Percentiles rank a stretch among this genome's conserved stretches.
Conservation (phyloP, 2,797 vertebrate species). For the Ciconia nigra region DNA sequence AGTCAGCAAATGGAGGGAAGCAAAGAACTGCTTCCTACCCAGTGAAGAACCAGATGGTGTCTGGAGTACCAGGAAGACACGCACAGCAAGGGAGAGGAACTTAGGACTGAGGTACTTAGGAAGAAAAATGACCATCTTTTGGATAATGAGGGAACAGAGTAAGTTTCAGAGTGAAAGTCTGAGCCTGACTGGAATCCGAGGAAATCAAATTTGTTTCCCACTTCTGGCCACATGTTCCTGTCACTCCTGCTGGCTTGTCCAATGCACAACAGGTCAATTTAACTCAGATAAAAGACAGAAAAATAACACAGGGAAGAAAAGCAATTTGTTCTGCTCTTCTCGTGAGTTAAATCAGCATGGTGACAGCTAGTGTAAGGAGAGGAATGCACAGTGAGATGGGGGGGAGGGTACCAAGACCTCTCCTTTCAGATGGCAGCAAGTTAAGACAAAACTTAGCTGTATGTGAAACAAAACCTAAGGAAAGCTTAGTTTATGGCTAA, state of each 20-base stretch:
- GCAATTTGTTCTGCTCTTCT: background rate
- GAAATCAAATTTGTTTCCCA: background rate
- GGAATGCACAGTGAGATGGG: background rate
- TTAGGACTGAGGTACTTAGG: fast-evolving
- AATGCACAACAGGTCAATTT: background rate
- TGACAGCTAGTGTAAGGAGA: background rate
- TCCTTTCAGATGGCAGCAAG: background rate
- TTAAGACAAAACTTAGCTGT: background rate
- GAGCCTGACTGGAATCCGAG: background rate
- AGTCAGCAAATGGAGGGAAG: background rate
- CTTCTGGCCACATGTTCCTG: background rate
- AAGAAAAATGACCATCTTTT: background rate
- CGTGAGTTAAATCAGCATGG: background rate
- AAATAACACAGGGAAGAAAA: background rate
- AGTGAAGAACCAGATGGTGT: background rate
- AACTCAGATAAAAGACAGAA: background rate
- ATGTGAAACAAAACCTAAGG: background rate
- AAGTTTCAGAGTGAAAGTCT: background rate
- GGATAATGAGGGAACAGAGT: background rate
- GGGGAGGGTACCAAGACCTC: background rate
- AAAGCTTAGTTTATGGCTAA: background rate
- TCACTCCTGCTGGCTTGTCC: background rate
- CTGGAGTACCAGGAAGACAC: background rate
- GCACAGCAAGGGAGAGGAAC: background rate
- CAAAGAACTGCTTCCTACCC: background rate